Conservation (phyloP, 1,140 invertebrate species). For the Leptinotarsa texana region DNA sequence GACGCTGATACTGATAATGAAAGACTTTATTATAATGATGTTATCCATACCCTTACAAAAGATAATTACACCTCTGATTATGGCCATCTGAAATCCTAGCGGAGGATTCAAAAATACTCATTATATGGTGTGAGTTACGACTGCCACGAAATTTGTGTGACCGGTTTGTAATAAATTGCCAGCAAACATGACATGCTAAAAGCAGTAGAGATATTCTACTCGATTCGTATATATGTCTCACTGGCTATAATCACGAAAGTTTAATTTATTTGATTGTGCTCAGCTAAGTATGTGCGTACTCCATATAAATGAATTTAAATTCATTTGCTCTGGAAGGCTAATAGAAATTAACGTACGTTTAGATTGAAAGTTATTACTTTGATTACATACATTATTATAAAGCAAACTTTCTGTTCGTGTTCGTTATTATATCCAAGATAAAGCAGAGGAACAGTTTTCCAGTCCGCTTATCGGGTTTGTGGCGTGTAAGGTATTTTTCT, state of each 20-base stretch:
- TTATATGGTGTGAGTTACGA: conserved; percentile 10
- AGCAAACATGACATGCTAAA: conserved; percentile 46
- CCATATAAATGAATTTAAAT: conserved; percentile 44
- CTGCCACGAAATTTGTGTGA: conserved; percentile 30
- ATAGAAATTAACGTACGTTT: conserved; percentile 44
- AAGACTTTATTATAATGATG: too few species aligned
- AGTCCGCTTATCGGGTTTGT: conserved; percentile 20
- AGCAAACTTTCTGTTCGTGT: conserved; percentile 25
- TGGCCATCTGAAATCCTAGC: neutral
- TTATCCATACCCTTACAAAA: too few species aligned
- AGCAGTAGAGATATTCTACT: conserved; percentile 39
- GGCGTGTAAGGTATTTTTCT: conserved; percentile 21
- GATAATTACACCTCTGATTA: too few species aligned
- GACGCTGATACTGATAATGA: too few species aligned
- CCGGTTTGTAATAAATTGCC: conserved; percentile 42
- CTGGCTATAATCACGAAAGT: conserved; percentile 43
- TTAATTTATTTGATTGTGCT: conserved; percentile 46
- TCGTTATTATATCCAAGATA: conserved; percentile 29
- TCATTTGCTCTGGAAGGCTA: conserved; percentile 40
- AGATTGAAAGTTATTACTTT: conserved; percentile 42
- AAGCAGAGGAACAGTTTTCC: conserved; percentile 7
- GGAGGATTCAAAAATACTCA: neutral
- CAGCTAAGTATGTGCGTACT: conserved; percentile 35
- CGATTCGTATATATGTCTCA: conserved; percentile 33
- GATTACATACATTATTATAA: conserved; percentile 40